Percentiles rank a stretch among this genome's conserved stretches.
Conservation (phyloP, 2,113 vertebrate genomes). For the Xiphophorus hellerii region DNA sequence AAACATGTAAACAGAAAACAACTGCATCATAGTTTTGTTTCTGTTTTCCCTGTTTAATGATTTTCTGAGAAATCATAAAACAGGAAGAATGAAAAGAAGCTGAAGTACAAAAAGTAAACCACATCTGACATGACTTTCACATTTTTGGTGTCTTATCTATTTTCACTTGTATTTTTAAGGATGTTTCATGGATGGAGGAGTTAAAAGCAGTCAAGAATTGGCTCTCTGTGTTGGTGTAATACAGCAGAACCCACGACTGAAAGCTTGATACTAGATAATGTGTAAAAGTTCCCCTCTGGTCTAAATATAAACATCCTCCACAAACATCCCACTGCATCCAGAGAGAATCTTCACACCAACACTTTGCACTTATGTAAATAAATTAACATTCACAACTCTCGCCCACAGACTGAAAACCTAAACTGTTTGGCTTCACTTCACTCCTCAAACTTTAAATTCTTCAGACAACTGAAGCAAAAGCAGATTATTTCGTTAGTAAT, state of each 20-base stretch:
- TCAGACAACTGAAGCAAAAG: constrained; percentile 1
- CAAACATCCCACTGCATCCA: neutral
- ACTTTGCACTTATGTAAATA: constrained; percentile 11
- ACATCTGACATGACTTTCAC: too few species aligned
- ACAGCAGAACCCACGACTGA: neutral
- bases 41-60: too few species aligned
- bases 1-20: neutral
- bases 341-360: neutral
- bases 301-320: constrained; percentile 5
- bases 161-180: neutral
- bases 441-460: neutral
- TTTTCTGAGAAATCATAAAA: neutral
- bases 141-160: neutral
- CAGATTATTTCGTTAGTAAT: neutral
- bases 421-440: neutral
- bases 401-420: neutral
- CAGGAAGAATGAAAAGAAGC: too few species aligned
- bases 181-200: neutral
- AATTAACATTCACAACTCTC: constrained; percentile 3
- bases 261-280: neutral
- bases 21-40: neutral
- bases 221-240: too few species aligned
- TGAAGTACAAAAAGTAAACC: too few species aligned
- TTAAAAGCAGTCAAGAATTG: too few species aligned
- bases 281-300: neutral